Base-by-base conservation (phyloP, 2,797 vertebrate genomes). In the Arremon aurantiirostris region DNA sequence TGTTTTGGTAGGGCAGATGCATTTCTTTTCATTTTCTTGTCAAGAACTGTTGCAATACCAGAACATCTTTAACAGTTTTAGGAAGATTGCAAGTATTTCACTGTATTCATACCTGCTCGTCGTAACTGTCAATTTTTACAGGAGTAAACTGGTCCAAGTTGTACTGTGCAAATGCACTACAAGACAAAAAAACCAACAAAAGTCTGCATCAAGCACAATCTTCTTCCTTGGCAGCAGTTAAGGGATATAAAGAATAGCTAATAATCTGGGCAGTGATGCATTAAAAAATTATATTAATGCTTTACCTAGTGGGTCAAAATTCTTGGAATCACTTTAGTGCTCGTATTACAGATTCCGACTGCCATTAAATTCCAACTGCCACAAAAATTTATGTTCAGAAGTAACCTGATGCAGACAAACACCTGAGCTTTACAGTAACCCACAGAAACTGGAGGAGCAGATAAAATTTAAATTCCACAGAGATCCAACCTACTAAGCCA, bases 61-160 rank as follows among this genome's bases (percentile, higher is more conserved):
- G 52, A 85, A 35, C 10, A 63, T 16, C 41, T 73, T 60, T 16
- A 92, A 56, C 14, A 39, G 59, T 34, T 82, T 50, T 71, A 85
- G 44, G 34, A 83, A 81, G 27, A 42, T 1, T 20, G 12, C n/a
- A 55, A 75, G 32, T 47, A 87, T 47, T 77, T 85, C 1, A 19
- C 21, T 71, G 30, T 32, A 93, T 47, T 94, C 97, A 68, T 98
- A 99, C 99, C 99, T 99, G 99, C 94, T 99, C 99, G 64, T 99
- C 99, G 11, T 98, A 99, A 96, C 99, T 99, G 93, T 99, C 98
- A 81, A 99, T 92, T 98, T 99, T 99, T 97, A 99, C 99, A 49
- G 99, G 99, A 90, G 99, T 99, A 97, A 99, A 99, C 98, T 99
- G 99, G 98, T 99, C 99, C 99, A 99, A 97, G 97, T 99, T 99